phyloP scores from a whole-genome alignment of 2,113 vertebrate genomes.

The Hyaena hyaena region DNA sequence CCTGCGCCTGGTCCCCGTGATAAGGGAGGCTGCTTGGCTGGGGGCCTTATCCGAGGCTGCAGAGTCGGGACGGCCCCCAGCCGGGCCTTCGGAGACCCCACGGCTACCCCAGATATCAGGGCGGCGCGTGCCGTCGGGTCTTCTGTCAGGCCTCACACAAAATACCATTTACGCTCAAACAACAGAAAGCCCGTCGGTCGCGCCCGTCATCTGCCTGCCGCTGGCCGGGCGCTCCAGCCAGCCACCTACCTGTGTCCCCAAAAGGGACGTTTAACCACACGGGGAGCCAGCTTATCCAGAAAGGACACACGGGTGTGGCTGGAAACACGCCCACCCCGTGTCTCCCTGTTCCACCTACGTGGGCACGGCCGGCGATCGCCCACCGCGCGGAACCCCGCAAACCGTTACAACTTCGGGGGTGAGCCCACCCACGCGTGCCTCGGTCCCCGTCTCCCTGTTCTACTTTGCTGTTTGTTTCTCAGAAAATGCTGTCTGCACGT shows the following conservation, averaged over 20 bases:
- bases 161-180: neutral
- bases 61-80: neutral
- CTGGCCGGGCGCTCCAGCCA: neutral
- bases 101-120: neutral
- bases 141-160: neutral
- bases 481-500: neutral
- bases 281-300: neutral
- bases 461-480: neutral
- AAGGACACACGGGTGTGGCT: neutral
- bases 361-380: neutral
- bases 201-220: neutral
- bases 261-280: neutral
- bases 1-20: neutral
- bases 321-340: neutral
- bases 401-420: too few relatives aligned
- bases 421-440: rapidly evolving
- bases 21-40: neutral
- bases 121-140: neutral
- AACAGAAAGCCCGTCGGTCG: neutral
- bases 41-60: neutral
- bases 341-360: too few relatives aligned
- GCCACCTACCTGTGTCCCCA: neutral
- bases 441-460: neutral
- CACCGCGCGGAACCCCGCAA: neutral
- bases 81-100: neutral